A percentile compares a stretch with the other conserved stretches of the same genome.
Evolutionary conservation across 2,113 vertebrate genomes (phyloP).

Genomic region (Mirounga angustirostris): DNA sequence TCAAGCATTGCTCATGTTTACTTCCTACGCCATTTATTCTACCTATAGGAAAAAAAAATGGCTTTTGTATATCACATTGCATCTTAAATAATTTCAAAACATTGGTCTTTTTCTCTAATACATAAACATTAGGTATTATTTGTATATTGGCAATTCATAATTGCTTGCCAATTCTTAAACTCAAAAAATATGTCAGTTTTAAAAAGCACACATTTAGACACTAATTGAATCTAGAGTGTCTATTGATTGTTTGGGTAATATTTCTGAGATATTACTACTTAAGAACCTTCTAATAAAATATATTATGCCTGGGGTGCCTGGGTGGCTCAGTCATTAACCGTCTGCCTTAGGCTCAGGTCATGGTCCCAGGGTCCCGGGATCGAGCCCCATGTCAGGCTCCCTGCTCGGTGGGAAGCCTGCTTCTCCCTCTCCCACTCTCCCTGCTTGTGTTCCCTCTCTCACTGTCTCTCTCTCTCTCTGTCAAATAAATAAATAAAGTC

Average conservation of each 20-base stretch:
- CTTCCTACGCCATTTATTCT: neutral
- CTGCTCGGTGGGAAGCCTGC: no score
- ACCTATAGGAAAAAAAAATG: neutral
- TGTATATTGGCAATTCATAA: neutral
- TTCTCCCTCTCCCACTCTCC: no score
- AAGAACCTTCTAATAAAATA: neutral
- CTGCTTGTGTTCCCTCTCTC: no score
- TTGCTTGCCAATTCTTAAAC: neutral
- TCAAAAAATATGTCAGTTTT: neutral
- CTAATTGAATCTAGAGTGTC: neutral
- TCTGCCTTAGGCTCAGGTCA: no score
- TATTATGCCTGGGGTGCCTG: neutral
- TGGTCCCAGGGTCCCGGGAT: no score
- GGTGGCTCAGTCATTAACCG: no score
- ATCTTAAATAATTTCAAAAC: constrained; percentile 34
- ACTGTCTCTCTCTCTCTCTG: no score
- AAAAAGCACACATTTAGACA: neutral
- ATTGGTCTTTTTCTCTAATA: neutral
- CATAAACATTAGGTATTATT: neutral
- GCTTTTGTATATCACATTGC: neutral
- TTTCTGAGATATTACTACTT: neutral
- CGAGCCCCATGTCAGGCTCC: no score
- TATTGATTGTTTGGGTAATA: neutral
- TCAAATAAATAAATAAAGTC: no score
- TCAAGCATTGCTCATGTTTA: neutral